Percentiles rank a stretch among this genome's conserved stretches.
These are phyloP conservation scores for Phacellophora camtschatica DNA, from an alignment of 30 jellyfish, hydroid and myxozoan genomes.

Conservation along the genomic window DNA sequence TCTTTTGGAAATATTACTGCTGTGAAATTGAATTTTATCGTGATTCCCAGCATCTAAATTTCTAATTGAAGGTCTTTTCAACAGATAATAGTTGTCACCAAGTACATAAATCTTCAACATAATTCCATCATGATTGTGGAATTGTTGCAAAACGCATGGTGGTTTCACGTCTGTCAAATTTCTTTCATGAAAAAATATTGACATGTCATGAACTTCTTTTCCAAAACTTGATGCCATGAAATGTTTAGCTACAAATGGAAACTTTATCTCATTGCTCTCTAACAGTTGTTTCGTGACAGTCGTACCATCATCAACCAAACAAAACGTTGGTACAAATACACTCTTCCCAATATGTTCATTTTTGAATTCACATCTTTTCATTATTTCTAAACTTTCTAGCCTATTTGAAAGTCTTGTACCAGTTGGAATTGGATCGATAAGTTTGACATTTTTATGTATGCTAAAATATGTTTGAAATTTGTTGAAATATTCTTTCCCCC, in stretches of 20 bases:
- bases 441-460: not conserved
- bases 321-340: slow-evolving; percentile 84
- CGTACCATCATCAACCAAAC: slow-evolving; percentile 17
- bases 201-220: slow-evolving; percentile 89
- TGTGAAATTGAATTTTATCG: slow-evolving; percentile 59
- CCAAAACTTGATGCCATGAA: slow-evolving; percentile 81
- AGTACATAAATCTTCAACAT: slow-evolving; percentile 78
- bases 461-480: slow-evolving; percentile 40
- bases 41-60: slow-evolving; percentile 62
- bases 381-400: slow-evolving; percentile 40
- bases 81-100: slow-evolving; percentile 63
- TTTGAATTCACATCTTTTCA: slow-evolving; percentile 69
- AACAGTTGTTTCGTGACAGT: not conserved
- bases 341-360: slow-evolving; percentile 28
- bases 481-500: slow-evolving; percentile 51
- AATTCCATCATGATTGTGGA: slow-evolving; percentile 81
- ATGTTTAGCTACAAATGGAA: slow-evolving; percentile 76
- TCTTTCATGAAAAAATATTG: slow-evolving; percentile 68
- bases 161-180: slow-evolving; percentile 39
- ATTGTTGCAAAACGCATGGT: slow-evolving; percentile 93
- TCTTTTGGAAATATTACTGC: slow-evolving; percentile 77
- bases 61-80: slow-evolving; percentile 93
- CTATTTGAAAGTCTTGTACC: slow-evolving; percentile 63
- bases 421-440: slow-evolving; percentile 74
- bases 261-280: slow-evolving; percentile 7